Evolutionary conservation across 2,888 invertebrate genomes (phyloP), one percentile per base, ranked within the genome.

Genomic region (Phyllotreta striolata): DNA sequence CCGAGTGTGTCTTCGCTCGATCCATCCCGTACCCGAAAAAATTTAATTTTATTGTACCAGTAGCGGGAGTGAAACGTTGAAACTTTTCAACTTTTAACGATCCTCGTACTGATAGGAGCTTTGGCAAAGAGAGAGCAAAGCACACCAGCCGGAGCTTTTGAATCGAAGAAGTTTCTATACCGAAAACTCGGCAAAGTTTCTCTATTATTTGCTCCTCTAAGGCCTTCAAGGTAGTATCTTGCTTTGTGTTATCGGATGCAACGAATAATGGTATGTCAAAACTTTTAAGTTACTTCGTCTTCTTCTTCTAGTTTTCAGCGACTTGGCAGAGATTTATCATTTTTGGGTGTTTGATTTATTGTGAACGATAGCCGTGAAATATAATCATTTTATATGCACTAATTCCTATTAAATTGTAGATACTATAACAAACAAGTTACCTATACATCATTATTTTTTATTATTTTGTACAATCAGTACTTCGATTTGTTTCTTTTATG

Each of bases 191-290:
- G 60, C 65, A 66, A 70, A 70, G 70, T 70, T 70, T 70, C 70
- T 58, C 70, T 70, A 70, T 70, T 70, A 70, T 70, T 68, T 66
- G 66, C 65, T 68, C 64, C 66, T 66, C 67, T 65, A 66, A 63
- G 62, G 70, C 68, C 70, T 70, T 65, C 61, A 70, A 70, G 70
- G 70, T 70, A 70, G 70, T 70, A 70, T 70, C 70, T 68, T 66
- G 66, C 68, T 62, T 68, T 68, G 52, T 70, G 70, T 70, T 70
- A 70, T 67, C 67, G 68, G 66, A 70, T 70, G 66, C 68, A 64
- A 68, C 66, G 70, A 70, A 70, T 70, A 70, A 70, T 70, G 70
- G 70, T 68, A 70, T 66, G 70, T 70, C 70, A 66, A 62, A 70
- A 70, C 68, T 70, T 65, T 70, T 66, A 70, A 70, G 70, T 70